Evolutionary conservation across 2,113 vertebrate species (phyloP).

Genomic region (Circaetus cinerascens): DNA sequence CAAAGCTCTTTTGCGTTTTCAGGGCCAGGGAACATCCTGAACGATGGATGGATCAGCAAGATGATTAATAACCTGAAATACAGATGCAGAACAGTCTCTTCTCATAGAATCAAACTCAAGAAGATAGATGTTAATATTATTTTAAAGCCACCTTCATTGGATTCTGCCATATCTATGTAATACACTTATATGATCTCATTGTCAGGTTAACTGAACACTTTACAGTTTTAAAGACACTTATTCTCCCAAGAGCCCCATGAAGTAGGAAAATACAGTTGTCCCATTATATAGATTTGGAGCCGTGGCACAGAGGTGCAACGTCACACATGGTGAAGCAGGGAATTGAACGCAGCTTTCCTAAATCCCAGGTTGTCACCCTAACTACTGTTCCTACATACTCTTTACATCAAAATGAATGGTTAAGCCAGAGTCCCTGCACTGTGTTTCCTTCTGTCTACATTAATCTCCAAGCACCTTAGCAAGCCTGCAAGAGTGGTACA

Average conservation of each 20-base stretch:
- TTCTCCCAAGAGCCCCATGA: conserved; percentile 9
- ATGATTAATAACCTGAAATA: conserved; percentile 23
- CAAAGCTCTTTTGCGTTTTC: conserved; percentile 7
- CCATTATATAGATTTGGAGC: background rate
- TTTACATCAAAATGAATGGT: conserved; percentile 23
- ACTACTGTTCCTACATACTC: background rate
- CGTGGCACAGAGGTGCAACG: background rate
- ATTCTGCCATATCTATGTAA: background rate
- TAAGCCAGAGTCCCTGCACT: background rate
- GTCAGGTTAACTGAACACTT: conserved; percentile 25
- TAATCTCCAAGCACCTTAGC: background rate
- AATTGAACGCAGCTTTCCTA: conserved; percentile 1
- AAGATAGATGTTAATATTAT: conserved; percentile 17
- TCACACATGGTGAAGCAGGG: background rate
- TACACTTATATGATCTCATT: background rate
- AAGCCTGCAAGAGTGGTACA: background rate
- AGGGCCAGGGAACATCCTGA: background rate
- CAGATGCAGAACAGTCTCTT: background rate
- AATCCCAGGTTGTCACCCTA: conserved; percentile 22
- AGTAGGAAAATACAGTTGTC: conserved; percentile 32
- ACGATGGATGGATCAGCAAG: background rate
- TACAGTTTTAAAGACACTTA: background rate
- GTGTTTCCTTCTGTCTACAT: background rate
- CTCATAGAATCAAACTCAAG: background rate
- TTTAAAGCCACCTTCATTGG: background rate